phyloP scores from a whole-genome alignment of 1,140 invertebrate species.

The Drosophila asahinai region DNA sequence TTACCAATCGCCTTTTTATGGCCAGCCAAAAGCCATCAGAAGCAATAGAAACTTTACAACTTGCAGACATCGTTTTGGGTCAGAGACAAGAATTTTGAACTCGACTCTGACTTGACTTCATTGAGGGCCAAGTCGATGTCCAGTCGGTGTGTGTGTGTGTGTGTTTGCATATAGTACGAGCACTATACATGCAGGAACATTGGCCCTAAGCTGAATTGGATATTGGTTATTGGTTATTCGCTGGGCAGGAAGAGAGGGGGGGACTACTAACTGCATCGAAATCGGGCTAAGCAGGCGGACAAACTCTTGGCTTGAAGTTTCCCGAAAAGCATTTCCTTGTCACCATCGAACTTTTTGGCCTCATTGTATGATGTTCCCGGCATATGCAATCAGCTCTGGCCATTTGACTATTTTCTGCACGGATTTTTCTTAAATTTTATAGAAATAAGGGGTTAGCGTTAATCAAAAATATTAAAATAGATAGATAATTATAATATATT shows the following conservation, averaged over 20 bases:
- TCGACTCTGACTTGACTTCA: constrained; percentile 61
- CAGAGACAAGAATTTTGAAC: constrained; percentile 65
- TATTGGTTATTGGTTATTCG: constrained; percentile 27
- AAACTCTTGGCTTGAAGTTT: constrained; percentile 64
- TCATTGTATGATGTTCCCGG: constrained; percentile 21
- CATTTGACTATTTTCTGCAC: neutral
- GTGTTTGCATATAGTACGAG: constrained; percentile 32
- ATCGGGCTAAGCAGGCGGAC: constrained; percentile 20
- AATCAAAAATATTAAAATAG: too few relatives aligned
- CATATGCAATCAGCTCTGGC: constrained; percentile 2
- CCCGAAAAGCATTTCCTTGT: constrained; percentile 79
- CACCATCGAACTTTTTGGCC: constrained; percentile 58
- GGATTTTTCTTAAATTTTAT: too few relatives aligned
- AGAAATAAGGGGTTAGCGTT: neutral
- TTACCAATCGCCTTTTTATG: constrained; percentile 46
- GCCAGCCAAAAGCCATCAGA: constrained; percentile 40
- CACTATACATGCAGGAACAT: constrained; percentile 21
- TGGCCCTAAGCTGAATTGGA: constrained; percentile 47
- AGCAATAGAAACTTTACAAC: constrained; percentile 62
- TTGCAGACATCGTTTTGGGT: constrained; percentile 48
- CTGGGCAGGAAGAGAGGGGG: constrained; percentile 3
- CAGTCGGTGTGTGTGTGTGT: constrained; percentile 1
- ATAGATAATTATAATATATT: too few relatives aligned
- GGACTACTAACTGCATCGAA: constrained; percentile 43
- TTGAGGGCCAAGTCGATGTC: constrained; percentile 21